A percentile compares a stretch with the other conserved stretches of the same genome.
phyloP scores from a whole-genome alignment of 1,140 invertebrate genomes.

The Dryas iulia region DNA sequence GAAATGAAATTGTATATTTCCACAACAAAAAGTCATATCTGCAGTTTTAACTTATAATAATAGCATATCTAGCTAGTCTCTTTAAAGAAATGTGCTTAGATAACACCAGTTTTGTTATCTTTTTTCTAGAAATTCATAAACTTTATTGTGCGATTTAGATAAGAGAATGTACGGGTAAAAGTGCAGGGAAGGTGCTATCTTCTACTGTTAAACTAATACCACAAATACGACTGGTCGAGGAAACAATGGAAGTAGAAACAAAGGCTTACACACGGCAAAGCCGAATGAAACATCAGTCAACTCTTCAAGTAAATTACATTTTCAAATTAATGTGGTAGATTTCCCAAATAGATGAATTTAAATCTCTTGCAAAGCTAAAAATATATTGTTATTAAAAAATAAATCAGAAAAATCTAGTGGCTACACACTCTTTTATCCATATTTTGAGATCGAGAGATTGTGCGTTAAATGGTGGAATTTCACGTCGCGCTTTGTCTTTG shows the following conservation, averaged over 20 bases:
- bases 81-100: no score
- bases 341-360: neutral
- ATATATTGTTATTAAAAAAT: neutral
- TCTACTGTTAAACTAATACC: constrained; percentile 28
- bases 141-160: constrained; percentile 37
- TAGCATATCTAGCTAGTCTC: no score
- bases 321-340: neutral
- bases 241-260: constrained; percentile 28
- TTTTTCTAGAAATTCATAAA: neutral
- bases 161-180: constrained; percentile 53
- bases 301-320: constrained; percentile 43
- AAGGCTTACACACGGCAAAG: constrained; percentile 29
- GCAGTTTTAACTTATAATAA: no score
- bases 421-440: no score
- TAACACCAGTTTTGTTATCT: no score
- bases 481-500: no score
- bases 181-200: constrained; percentile 49
- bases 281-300: constrained; percentile 44
- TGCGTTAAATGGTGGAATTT: no score
- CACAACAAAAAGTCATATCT: no score
- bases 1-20: no score
- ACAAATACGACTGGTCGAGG: constrained; percentile 23
- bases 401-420: neutral
- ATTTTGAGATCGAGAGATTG: no score
- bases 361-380: neutral